A percentile compares a stretch with the other conserved stretches of the same genome.
phyloP scores from a whole-genome alignment of 2,888 invertebrate species.

The Leptogaster cylindrica region DNA sequence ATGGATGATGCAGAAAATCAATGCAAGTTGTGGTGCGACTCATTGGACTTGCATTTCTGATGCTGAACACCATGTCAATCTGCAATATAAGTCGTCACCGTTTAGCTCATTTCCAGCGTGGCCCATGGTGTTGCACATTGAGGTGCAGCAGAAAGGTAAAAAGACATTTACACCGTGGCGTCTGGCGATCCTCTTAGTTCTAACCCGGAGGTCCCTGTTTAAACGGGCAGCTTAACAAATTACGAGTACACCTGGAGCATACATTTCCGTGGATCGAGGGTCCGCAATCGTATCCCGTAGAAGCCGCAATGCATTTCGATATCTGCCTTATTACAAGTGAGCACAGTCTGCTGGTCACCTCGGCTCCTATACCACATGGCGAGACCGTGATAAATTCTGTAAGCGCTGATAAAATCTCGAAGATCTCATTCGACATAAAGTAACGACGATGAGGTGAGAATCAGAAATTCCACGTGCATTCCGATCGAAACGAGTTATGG shows the following conservation, averaged over 20 bases:
- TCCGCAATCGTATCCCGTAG: constrained; percentile 6
- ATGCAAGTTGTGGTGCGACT: too few species aligned
- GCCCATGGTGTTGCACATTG: too few species aligned
- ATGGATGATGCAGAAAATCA: too few species aligned
- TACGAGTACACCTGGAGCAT: constrained; percentile 29
- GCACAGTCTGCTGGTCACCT: constrained; percentile 2
- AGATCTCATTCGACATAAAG: constrained; percentile 23
- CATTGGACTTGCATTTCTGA: constrained; percentile 18
- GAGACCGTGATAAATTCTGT: constrained; percentile 38
- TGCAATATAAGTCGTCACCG: constrained; percentile 34
- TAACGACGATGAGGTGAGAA: constrained; percentile 28
- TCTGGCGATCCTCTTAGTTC: not conserved
- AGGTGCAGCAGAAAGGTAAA: not conserved
- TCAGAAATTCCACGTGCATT: constrained; percentile 24
- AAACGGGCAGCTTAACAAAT: constrained; percentile 33
- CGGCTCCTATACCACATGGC: constrained; percentile 30
- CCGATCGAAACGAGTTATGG: constrained; percentile 2
- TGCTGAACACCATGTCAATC: constrained; percentile 25
- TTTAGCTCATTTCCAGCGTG: constrained; percentile 21
- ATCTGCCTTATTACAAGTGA: constrained; percentile 21
- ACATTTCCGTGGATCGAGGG: constrained; percentile 11
- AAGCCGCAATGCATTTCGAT: constrained; percentile 27
- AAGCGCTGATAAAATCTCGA: constrained; percentile 33
- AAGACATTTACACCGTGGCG: not conserved
- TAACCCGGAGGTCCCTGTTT: constrained; percentile 17